Conservation (phyloP, 2,113 vertebrate genomes). For the Centropus bengalensis region DNA sequence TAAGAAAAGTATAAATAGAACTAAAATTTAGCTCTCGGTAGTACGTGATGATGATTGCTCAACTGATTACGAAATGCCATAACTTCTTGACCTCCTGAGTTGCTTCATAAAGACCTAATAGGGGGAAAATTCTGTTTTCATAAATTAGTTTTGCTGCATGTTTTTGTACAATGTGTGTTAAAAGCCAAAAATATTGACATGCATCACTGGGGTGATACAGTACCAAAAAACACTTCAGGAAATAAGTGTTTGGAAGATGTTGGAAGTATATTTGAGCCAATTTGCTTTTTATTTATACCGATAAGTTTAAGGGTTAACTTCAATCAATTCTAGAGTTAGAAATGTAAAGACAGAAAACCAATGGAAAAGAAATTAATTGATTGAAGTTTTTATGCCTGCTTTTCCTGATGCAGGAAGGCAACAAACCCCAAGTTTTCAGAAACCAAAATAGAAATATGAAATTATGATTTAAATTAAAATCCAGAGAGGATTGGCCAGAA, state of each 20-base stretch:
- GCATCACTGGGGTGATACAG: background rate
- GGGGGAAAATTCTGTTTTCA: background rate
- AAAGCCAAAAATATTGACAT: background rate
- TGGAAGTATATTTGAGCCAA: background rate
- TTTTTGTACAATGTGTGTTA: background rate
- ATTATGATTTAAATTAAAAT: conserved; percentile 32
- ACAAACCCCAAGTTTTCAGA: background rate
- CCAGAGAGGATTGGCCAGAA: conserved; percentile 24
- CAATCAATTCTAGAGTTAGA: background rate
- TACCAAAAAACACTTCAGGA: background rate
- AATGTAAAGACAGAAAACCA: background rate
- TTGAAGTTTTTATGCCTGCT: background rate
- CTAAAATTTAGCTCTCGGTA: background rate
- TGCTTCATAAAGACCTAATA: background rate
- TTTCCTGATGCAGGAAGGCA: background rate
- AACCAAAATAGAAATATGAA: conserved; percentile 31
- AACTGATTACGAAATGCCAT: background rate
- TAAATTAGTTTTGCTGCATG: background rate
- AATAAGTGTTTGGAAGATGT: background rate
- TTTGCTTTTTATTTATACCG: background rate
- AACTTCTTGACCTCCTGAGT: background rate
- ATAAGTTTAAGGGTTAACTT: background rate
- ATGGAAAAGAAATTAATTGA: background rate
- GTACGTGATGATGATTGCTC: background rate
- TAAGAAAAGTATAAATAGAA: background rate